Evolutionary conservation across 2,888 invertebrate genomes (phyloP).

Genomic region (Drosophila melanosoma): DNA sequence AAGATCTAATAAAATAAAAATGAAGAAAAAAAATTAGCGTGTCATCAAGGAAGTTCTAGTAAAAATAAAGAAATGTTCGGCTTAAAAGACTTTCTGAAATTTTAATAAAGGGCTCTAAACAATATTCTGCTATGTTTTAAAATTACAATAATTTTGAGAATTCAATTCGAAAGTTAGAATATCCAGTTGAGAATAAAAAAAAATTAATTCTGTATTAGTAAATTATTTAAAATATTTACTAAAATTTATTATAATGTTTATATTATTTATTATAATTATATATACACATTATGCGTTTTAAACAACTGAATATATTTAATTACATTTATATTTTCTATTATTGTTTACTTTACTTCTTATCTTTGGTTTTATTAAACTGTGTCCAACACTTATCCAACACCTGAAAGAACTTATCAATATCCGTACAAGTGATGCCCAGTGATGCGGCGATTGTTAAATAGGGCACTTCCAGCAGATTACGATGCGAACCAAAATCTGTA

Average conservation of each 20-base stretch:
- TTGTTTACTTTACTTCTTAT: neutral
- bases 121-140: no score
- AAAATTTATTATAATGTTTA: neutral
- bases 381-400: constrained; percentile 87
- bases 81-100: neutral
- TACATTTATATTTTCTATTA: constrained; percentile 1
- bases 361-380: constrained; percentile 6
- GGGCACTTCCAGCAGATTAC: constrained; percentile 83
- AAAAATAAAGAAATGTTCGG: neutral
- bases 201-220: neutral
- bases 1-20: neutral
- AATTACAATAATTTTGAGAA: neutral
- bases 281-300: neutral
- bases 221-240: neutral
- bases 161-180: neutral
- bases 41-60: neutral
- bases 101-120: neutral
- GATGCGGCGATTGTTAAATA: constrained; percentile 92
- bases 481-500: constrained; percentile 90
- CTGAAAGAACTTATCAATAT: constrained; percentile 89
- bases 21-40: neutral
- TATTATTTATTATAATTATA: neutral
- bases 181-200: neutral
- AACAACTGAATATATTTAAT: neutral
- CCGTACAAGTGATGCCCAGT: constrained; percentile 88